Conservation (phyloP, 2,797 vertebrate genomes). For the Megalops cyprinoides region DNA sequence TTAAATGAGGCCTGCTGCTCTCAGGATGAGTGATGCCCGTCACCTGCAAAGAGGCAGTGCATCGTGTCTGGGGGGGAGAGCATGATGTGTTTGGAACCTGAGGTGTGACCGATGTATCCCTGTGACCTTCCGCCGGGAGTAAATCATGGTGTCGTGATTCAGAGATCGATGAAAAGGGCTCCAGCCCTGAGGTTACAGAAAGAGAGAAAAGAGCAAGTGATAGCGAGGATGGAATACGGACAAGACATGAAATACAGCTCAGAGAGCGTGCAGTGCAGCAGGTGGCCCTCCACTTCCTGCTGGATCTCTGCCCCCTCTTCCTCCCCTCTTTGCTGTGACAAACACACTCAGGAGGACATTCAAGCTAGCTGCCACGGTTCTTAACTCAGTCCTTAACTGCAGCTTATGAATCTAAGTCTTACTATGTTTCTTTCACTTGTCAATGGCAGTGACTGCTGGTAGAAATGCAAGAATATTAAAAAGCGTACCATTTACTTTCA, state of each 20-base stretch:
- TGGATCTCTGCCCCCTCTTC: too few relatives aligned
- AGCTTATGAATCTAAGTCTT: not conserved
- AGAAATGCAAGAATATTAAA: not conserved
- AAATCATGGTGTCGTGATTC: constrained; percentile 46
- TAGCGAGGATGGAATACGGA: constrained; percentile 19
- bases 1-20: not conserved
- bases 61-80: too few relatives aligned
- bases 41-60: not conserved
- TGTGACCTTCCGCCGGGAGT: constrained; percentile 52
- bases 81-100: not conserved
- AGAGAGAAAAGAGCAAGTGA: constrained; percentile 36
- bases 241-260: constrained; percentile 28
- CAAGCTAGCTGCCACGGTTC: not conserved
- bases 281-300: not conserved
- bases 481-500: too few relatives aligned
- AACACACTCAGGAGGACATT: not conserved
- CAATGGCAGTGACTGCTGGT: not conserved
- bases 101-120: constrained; percentile 49
- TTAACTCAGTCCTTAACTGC: not conserved
- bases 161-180: constrained; percentile 44
- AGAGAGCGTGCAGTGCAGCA: constrained; percentile 22
- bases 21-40: not conserved
- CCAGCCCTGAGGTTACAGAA: not conserved
- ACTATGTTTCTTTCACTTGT: not conserved
- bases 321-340: not conserved